Percentiles rank a stretch among this genome's conserved stretches.
phyloP scores from a whole-genome alignment of 2,113 vertebrate species.

The Haplochromis vanheusdeni region DNA sequence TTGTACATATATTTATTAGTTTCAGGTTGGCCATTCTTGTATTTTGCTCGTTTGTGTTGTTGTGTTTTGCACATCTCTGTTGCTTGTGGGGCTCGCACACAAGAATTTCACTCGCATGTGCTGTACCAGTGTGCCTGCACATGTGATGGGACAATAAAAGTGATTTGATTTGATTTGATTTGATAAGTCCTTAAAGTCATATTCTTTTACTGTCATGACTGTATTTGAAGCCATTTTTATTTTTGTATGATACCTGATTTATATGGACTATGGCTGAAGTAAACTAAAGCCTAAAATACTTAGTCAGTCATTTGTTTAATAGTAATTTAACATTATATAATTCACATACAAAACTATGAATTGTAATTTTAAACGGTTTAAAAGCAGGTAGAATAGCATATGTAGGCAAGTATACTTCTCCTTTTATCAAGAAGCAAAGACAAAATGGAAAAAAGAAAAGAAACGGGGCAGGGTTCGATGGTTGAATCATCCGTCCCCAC shows the following conservation, averaged over 20 bases:
- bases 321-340: not conserved
- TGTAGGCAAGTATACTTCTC: not conserved
- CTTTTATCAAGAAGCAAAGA: not conserved
- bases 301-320: not conserved
- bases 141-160: too few species aligned
- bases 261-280: rapidly evolving
- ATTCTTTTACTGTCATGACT: not conserved
- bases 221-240: rapidly evolving
- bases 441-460: rapidly evolving
- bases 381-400: rapidly evolving
- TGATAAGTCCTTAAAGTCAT: not conserved
- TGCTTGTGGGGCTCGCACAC: too few species aligned
- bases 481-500: not conserved
- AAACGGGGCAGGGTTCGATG: rapidly evolving
- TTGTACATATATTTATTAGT: too few species aligned
- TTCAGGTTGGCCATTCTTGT: too few species aligned
- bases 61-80: too few species aligned
- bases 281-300: not conserved
- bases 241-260: rapidly evolving
- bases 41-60: too few species aligned
- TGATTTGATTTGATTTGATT: too few species aligned
- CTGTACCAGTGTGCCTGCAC: too few species aligned
- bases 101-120: too few species aligned
- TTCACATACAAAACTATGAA: rapidly evolving
- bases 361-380: rapidly evolving